Base-by-base conservation (phyloP, 1,140 invertebrate species). In the Dicyema japonicum region DNA sequence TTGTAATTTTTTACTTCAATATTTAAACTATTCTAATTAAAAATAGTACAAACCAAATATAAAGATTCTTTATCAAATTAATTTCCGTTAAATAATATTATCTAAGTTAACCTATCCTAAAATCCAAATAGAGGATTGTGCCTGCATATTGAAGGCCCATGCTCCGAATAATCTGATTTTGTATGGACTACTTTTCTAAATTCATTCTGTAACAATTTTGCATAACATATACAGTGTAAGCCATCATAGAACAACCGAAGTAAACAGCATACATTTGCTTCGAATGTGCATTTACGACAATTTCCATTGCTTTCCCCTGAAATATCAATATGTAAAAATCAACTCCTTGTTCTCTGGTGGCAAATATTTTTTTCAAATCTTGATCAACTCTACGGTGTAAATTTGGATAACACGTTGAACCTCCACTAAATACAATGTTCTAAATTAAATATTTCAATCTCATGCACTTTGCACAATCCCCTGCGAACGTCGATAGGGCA, bases 121-220 rank as follows among this genome's bases (percentile, higher is more conserved):
- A n/a, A n/a, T n/a, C 80, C 78, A 57, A 97, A 94, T 15, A 94
- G 82, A 29, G 82, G 80, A 62, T 97, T 97, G 54, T 94, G 82
- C 43, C 88, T 66, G 59, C 85, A 97, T 60, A 97, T 97, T 44
- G 72, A 76, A 3, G 88, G 82, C 17, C 88, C 88, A 48, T 80
- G 72, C 50, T 97, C 88, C 60, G 92, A 80, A 52, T 97, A 97
- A 39, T 72, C 75, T 33, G 74, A 70, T 59, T 94, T 94, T 15
- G 82, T 94, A 54, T 97, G 85, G 50, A 80, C 92, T n/a, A 90
- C 82, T 57, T 75, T 66, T 51, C 92, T 94, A 52, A 97, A 97
- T 56, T 94, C 80, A 30, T 78, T 72, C 63, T 76, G 54, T 33
- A 62, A 63, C 37, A 33, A 23, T n/a, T n/a, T n/a, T n/a, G n/a